These are phyloP conservation scores for Yponomeuta malinellus DNA, from an alignment of 2,888 invertebrate species.

Conservation along the genomic window DNA sequence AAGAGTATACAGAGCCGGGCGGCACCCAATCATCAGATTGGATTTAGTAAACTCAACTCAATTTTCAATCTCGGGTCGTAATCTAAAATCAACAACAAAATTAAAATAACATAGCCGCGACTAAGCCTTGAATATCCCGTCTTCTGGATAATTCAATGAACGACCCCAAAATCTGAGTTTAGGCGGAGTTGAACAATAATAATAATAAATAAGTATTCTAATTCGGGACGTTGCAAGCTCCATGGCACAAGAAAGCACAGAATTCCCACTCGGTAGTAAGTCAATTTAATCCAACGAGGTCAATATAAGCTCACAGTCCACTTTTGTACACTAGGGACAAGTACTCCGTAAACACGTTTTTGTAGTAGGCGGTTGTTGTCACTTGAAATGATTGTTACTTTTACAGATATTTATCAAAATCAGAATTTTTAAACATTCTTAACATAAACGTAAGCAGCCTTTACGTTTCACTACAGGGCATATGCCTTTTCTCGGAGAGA, in stretches of 20 bases:
- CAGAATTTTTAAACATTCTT: no score
- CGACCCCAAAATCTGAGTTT: background rate
- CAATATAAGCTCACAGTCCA: no score
- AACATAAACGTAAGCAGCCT: no score
- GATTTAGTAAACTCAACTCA: background rate
- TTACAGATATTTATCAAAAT: no score
- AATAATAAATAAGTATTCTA: background rate
- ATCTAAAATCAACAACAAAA: background rate
- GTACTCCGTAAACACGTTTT: no score
- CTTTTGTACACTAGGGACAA: no score
- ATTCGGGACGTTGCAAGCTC: background rate
- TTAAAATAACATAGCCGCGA: background rate
- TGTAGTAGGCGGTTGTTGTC: no score
- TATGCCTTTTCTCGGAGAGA: no score
- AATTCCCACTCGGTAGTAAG: background rate
- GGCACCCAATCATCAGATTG: background rate
- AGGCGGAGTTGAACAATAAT: constrained; percentile 7
- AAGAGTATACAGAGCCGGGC: no score
- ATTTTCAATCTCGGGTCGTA: background rate
- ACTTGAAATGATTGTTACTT: no score
- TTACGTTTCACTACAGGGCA: no score
- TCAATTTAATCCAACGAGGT: no score
- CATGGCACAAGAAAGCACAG: background rate
- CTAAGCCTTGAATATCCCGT: background rate
- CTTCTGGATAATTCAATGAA: background rate